phyloP scores from a whole-genome alignment of 2,888 invertebrate species.

The Timandra comae region DNA sequence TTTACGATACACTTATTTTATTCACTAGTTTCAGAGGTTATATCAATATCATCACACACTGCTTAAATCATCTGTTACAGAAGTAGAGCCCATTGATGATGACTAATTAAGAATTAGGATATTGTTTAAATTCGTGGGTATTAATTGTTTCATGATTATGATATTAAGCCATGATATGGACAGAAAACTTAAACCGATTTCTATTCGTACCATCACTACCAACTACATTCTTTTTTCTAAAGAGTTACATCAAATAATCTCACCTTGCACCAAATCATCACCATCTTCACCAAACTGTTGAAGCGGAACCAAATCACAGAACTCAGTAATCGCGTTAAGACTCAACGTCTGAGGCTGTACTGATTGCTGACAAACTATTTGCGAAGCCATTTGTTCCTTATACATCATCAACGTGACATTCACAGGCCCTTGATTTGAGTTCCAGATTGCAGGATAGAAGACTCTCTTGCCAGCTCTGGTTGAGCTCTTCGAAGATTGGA shows the following conservation, averaged over 20 bases:
- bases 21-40: too few relatives aligned
- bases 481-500: constrained; percentile 71
- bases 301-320: constrained; percentile 85
- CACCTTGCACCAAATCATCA: constrained; percentile 82
- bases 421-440: constrained; percentile 77
- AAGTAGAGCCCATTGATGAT: too few relatives aligned
- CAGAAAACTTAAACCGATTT: too few relatives aligned
- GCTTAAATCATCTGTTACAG: too few relatives aligned
- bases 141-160: too few relatives aligned
- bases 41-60: too few relatives aligned
- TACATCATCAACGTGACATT: constrained; percentile 82
- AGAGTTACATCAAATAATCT: constrained; percentile 5
- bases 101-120: too few relatives aligned
- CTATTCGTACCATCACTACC: too few relatives aligned
- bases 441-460: constrained; percentile 87
- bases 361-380: constrained; percentile 78
- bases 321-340: constrained; percentile 86
- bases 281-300: constrained; percentile 80
- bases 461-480: constrained; percentile 82
- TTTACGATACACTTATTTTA: too few relatives aligned
- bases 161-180: too few relatives aligned
- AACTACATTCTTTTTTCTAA: too few relatives aligned
- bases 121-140: too few relatives aligned
- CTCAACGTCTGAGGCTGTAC: constrained; percentile 80
- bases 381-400: constrained; percentile 79